These are phyloP conservation scores for Eupsilia transversa DNA, from an alignment of 2,888 invertebrate genomes.

Conservation along the genomic window DNA sequence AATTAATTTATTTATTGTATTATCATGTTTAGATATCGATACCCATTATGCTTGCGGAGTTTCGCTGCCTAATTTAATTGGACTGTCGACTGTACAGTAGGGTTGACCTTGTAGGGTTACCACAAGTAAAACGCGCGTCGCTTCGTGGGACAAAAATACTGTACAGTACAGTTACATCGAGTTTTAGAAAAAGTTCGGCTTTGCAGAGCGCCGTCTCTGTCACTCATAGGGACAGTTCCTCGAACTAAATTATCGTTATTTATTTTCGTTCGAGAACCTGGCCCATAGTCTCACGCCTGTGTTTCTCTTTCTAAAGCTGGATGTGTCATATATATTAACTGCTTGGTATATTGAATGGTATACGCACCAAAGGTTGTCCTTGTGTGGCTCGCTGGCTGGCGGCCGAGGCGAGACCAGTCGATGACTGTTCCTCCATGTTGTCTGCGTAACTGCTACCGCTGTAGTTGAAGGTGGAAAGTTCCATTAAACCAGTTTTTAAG, in stretches of 20 bases:
- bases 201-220: not conserved
- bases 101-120: too few species aligned
- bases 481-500: not conserved
- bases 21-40: too few species aligned
- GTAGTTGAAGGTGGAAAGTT: not conserved
- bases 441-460: conserved; percentile 92
- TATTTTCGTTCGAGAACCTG: not conserved
- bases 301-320: not conserved
- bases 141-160: too few species aligned
- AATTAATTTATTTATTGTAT: too few species aligned
- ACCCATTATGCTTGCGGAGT: too few species aligned
- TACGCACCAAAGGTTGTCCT: conserved; percentile 80
- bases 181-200: not conserved
- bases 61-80: too few species aligned
- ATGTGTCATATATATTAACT: not conserved
- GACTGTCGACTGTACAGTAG: too few species aligned
- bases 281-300: not conserved
- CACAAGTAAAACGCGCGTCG: too few species aligned
- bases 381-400: conserved; percentile 81
- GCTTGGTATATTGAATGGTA: not conserved
- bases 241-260: not conserved
- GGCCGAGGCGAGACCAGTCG: conserved; percentile 83
- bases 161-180: too few species aligned
- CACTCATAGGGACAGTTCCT: not conserved
- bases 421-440: conserved; percentile 89